Percentiles rank a stretch among this genome's conserved stretches.
These are phyloP conservation scores for Acheta domesticus DNA, from an alignment of 2,888 invertebrate genomes.

Conservation along the genomic window DNA sequence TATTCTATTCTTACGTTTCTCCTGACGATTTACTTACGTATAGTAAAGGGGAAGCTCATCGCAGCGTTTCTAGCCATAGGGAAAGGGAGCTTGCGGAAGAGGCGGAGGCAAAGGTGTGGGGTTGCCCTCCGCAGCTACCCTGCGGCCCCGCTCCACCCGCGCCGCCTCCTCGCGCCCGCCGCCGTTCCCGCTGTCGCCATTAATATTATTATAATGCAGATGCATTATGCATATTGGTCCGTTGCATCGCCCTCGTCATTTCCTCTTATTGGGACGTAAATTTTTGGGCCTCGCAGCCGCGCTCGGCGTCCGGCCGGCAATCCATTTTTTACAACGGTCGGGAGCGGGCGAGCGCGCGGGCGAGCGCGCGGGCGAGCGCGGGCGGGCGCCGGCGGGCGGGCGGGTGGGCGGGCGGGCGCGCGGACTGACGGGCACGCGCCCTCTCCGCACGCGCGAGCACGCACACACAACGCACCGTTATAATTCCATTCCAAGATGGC, in stretches of 20 bases:
- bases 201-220: slow-evolving; percentile 18
- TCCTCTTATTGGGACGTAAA: slow-evolving; percentile 18
- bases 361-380: neutral
- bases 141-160: neutral
- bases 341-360: neutral
- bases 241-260: slow-evolving; percentile 18
- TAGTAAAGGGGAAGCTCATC: too few species aligned
- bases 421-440: neutral
- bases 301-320: slow-evolving; percentile 8
- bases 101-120: too few species aligned
- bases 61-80: too few species aligned
- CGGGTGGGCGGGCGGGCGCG: neutral
- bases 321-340: neutral
- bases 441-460: neutral
- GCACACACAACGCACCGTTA: slow-evolving; percentile 18
- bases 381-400: neutral
- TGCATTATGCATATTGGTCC: slow-evolving; percentile 18
- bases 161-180: neutral
- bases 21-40: too few species aligned
- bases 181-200: neutral
- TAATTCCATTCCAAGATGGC: slow-evolving; percentile 18
- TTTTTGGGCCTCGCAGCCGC: slow-evolving; percentile 18
- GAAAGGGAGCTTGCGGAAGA: too few species aligned
- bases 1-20: too few species aligned
- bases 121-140: neutral